A percentile compares a stretch with the other conserved stretches of the same genome.
Evolutionary conservation across 2,888 invertebrate species (phyloP).

Genomic region (Reticulitermes lucifugus): DNA sequence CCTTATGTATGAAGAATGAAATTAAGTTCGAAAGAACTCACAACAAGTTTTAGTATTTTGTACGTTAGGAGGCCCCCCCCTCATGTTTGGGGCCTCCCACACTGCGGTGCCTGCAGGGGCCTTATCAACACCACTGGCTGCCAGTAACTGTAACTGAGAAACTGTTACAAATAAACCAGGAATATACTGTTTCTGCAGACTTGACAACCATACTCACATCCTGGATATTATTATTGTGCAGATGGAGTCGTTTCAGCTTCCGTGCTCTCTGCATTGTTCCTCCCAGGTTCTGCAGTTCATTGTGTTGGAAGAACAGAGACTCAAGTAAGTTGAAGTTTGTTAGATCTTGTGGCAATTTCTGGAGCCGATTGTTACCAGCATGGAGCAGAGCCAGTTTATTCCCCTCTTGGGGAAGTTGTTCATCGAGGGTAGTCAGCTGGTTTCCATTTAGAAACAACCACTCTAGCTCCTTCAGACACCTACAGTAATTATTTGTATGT

Average conservation of each 20-base stretch:
- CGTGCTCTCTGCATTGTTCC: constrained; percentile 78
- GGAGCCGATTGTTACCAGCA: constrained; percentile 79
- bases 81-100: too few relatives aligned
- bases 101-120: too few relatives aligned
- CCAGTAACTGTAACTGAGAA: too few relatives aligned
- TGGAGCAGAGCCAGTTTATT: constrained; percentile 77
- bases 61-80: too few relatives aligned
- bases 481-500: constrained; percentile 53
- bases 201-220: constrained; percentile 67
- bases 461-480: constrained; percentile 76
- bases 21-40: too few relatives aligned
- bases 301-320: constrained; percentile 78
- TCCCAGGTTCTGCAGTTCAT: constrained; percentile 77
- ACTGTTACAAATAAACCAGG: too few relatives aligned
- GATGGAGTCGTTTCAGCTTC: constrained; percentile 73
- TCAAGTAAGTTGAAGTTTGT: constrained; percentile 76
- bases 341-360: constrained; percentile 78
- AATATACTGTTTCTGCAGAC: background rate
- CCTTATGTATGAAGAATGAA: too few relatives aligned
- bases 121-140: too few relatives aligned
- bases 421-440: constrained; percentile 78
- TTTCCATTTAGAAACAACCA: constrained; percentile 86
- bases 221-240: constrained; percentile 80
- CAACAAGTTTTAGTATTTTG: too few relatives aligned
- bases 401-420: constrained; percentile 78